A percentile compares a stretch with the other conserved stretches of the same genome.
Evolutionary conservation across 2,797 vertebrate species (phyloP).

Genomic region (Meriones psammophilus): DNA sequence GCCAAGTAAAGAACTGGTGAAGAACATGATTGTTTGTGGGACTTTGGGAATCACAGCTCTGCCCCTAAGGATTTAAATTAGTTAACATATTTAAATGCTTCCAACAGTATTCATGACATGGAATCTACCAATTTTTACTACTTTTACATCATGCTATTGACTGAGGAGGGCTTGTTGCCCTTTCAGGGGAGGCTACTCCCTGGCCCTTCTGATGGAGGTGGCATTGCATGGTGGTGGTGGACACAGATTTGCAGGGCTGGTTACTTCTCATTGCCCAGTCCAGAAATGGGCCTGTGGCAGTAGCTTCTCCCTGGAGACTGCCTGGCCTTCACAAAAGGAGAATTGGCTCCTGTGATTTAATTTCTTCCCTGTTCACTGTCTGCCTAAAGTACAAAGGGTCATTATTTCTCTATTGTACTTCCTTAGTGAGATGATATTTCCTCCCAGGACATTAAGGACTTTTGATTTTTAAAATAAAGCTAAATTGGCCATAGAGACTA

Average conservation of each 20-base stretch:
- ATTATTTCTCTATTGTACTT: conserved; percentile 69
- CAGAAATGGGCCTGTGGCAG: not conserved
- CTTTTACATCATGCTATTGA: not conserved
- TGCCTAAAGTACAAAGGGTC: conserved; percentile 48
- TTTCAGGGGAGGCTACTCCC: not conserved
- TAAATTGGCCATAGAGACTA: conserved; percentile 48
- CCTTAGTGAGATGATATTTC: conserved; percentile 51
- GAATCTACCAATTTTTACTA: not conserved
- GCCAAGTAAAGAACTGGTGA: not conserved
- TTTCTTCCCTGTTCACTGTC: conserved; percentile 31
- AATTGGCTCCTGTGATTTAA: not conserved
- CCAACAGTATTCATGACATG: not conserved
- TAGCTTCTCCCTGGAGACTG: not conserved
- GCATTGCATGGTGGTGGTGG: not conserved
- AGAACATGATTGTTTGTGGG: not conserved
- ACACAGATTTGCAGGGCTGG: not conserved
- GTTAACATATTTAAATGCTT: not conserved
- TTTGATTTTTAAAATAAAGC: conserved; percentile 26
- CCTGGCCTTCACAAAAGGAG: not conserved
- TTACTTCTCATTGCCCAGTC: not conserved
- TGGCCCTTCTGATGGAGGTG: not conserved
- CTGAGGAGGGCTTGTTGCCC: not conserved
- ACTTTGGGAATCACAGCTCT: not conserved
- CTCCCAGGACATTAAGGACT: conserved; percentile 59
- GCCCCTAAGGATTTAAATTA: not conserved